These are phyloP conservation scores for Temnothorax rugatulus DNA, from an alignment of 2,888 invertebrate genomes.

Conservation along the genomic window DNA sequence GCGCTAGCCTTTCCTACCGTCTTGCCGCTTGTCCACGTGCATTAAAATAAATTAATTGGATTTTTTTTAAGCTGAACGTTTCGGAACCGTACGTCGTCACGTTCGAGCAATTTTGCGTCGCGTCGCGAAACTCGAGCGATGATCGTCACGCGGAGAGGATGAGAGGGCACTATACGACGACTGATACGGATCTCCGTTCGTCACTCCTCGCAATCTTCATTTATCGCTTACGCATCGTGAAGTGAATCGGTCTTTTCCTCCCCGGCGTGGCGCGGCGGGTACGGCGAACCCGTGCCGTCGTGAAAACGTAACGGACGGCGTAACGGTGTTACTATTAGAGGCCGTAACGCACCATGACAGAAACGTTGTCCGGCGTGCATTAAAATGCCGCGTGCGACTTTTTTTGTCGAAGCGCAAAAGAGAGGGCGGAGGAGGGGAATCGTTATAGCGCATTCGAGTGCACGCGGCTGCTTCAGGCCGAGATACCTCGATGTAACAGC, in stretches of 20 bases:
- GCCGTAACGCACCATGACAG: slow-evolving; percentile 71
- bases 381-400: slow-evolving; percentile 66
- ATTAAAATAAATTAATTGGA: slow-evolving; percentile 1
- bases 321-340: slow-evolving; percentile 74
- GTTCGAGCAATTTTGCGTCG: neutral
- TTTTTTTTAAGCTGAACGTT: neutral
- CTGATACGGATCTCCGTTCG: slow-evolving; percentile 34
- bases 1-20: neutral
- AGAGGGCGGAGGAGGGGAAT: slow-evolving; percentile 13
- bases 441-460: slow-evolving; percentile 57
- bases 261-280: neutral
- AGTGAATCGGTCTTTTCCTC: slow-evolving; percentile 45
- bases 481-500: slow-evolving; percentile 50
- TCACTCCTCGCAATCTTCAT: slow-evolving; percentile 40
- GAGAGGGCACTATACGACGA: slow-evolving; percentile 30
- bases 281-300: slow-evolving; percentile 46
- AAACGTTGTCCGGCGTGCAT: slow-evolving; percentile 62
- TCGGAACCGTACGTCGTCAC: neutral
- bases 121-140: neutral
- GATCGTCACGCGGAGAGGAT: neutral
- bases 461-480: slow-evolving; percentile 36
- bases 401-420: slow-evolving; percentile 36
- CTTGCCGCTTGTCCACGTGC: neutral
- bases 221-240: slow-evolving; percentile 37
- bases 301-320: slow-evolving; percentile 73